Base-by-base conservation (phyloP, 2,797 vertebrate genomes). In the Centroberyx gerrardi region DNA sequence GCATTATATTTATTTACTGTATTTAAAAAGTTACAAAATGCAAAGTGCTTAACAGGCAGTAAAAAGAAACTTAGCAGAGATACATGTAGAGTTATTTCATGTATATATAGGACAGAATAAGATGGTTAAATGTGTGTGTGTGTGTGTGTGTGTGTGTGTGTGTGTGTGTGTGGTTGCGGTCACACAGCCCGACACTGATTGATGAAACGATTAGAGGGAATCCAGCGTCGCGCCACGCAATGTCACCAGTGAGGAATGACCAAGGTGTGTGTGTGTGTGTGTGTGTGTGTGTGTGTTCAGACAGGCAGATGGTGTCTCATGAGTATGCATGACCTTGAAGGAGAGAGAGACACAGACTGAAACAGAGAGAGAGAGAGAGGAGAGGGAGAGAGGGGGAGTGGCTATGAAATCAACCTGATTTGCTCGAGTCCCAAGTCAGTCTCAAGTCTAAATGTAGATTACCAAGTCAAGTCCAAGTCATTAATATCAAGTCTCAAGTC, bases 291-390 rank as follows among this genome's bases (percentile, higher is more conserved):
- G 38, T 31, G 51, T 12, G 51, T 42, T 44, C 54, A 52, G 14
- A 52, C 59, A 31, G 69, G 59, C 85, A 86, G 81, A 91, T 91
- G 85, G 88, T 65, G 80, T 86, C 73, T 81, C 76, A 38, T 68
- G 80, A 71, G 79, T 31, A 42, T 48, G 65, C 60, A 62, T 12
- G 59, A 86, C 87, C 85, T 90, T 90, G 74, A 5, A 9, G 51
- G 2, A 42, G 14, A n/a, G 14, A 46, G 38, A 55, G 42, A 49
- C 46, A 27, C 58, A 28, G 29, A 36, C 9, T 40, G n/a, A 9
- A n/a, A 6, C 7, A 52, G 18, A 40, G 10, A 9, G 56, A 48
- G 56, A 48, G 68, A 33, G 55, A 55, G 22, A 69, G 67, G 46
- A 33, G 33, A 33, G 4, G 4, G 66, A 55, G 28, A 17, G 62